Evolutionary conservation across 2,797 vertebrate genomes (phyloP), one percentile per base, ranked within the genome.

Genomic region (Leptatherina wallacei): DNA sequence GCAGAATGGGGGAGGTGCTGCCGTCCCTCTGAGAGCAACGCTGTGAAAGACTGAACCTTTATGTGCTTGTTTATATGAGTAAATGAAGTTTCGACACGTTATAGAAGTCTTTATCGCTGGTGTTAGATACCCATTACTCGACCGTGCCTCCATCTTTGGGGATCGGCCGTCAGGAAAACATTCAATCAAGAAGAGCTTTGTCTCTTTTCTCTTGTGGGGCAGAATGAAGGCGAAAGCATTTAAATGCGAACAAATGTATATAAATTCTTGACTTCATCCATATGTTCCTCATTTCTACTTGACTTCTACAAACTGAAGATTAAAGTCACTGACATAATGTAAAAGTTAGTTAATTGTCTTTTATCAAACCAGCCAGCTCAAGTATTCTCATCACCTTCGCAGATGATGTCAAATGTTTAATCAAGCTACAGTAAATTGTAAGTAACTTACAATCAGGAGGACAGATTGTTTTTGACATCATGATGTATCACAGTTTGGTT

Each of bases 1-100:
- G 51, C n/a, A 16, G 69, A 38, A 2, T 30, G 80, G 72, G 75
- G 86, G 86, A 33, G 80, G 78, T 16, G 65, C 29, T 4, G 67
- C 60, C 70, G 29, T 77, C 76, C 29, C 60, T 60, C 63, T 42
- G 56, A 80, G 70, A 61, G 65, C 4, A 69, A 56, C 47, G n/a
- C 70, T 42, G 65, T 56, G 66, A 70, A 65, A 63, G n/a, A 63
- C 22, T 22, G 47, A 66, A 24, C 4, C 32, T 61, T 62, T 49
- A 13, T 61, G 44, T 1, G 35, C 44, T 6, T n/a, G 14, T 70
- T 74, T 36, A 24, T 22, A 0, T 13, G 13, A 27, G n/a, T 4
- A 9, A 5, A 33, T 9, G 5, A 9, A 33, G 0, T 65, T 61
- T 38, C 42, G 13, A 33, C 13, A 3, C 13, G 27, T 60, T 27